Conservation (phyloP, 2,113 vertebrate genomes). For the Centropus unirufus region DNA sequence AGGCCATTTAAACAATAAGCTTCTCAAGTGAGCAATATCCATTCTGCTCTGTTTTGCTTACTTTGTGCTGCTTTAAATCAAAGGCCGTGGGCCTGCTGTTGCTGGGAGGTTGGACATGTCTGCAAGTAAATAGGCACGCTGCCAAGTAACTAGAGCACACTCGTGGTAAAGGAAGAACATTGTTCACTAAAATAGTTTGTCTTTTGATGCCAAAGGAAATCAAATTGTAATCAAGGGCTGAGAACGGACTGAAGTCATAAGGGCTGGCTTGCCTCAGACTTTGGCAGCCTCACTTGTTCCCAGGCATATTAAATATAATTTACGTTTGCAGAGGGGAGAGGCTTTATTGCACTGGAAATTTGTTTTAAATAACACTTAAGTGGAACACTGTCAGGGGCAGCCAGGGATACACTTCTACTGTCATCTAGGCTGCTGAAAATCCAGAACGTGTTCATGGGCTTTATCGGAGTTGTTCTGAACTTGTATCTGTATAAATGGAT, state of each 20-base stretch:
- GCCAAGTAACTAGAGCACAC: slow-evolving; percentile 76
- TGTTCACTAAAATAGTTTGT: slow-evolving; percentile 92
- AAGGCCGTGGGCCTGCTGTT: slow-evolving; percentile 35
- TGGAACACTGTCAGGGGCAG: slow-evolving; percentile 24
- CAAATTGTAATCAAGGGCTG: slow-evolving; percentile 84
- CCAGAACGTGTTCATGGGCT: neutral
- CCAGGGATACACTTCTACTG: slow-evolving; percentile 12
- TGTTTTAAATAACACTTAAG: slow-evolving; percentile 73
- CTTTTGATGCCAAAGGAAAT: slow-evolving; percentile 91
- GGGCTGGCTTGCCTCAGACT: slow-evolving; percentile 79
- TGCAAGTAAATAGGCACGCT: slow-evolving; percentile 63
- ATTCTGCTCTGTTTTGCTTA: slow-evolving; percentile 58
- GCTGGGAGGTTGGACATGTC: slow-evolving; percentile 66
- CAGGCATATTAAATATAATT: slow-evolving; percentile 84
- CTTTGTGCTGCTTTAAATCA: slow-evolving; percentile 57
- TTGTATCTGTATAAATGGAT: neutral
- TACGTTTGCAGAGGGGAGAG: slow-evolving; percentile 74
- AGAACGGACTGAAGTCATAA: slow-evolving; percentile 87
- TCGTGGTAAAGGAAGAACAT: slow-evolving; percentile 88
- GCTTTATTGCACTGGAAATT: slow-evolving; percentile 74
- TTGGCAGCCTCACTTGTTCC: slow-evolving; percentile 80
- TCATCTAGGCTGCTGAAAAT: slow-evolving; percentile 24
- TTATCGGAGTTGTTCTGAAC: neutral
- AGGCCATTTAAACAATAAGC: slow-evolving; percentile 21
- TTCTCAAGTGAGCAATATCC: slow-evolving; percentile 50